Conservation (phyloP, 2,113 vertebrate species). For the Drymodes brunneopygia region DNA sequence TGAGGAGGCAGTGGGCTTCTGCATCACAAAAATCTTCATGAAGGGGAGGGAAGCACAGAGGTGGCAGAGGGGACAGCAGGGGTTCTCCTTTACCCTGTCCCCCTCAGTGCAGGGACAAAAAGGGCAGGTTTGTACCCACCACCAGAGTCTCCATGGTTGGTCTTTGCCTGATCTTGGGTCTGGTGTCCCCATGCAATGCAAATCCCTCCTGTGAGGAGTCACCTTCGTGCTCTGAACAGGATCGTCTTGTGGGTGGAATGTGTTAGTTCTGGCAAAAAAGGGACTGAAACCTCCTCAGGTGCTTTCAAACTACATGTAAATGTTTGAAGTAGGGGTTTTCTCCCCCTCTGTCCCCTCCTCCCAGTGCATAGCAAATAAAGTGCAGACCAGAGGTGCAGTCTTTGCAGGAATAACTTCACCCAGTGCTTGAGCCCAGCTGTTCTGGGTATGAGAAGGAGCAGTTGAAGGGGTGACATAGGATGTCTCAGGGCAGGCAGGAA, state of each 20-base stretch:
- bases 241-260: neutral
- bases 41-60: neutral
- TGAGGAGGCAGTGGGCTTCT: neutral
- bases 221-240: rapidly evolving
- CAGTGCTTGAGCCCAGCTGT: rapidly evolving
- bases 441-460: neutral
- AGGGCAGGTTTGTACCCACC: neutral
- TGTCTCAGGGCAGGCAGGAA: neutral
- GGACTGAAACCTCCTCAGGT: neutral
- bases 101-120: neutral
- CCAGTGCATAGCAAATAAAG: neutral
- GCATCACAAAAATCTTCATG: rapidly evolving
- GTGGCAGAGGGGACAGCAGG: neutral
- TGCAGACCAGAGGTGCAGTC: neutral
- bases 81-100: neutral
- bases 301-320: neutral
- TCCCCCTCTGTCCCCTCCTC: neutral
- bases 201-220: neutral
- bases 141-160: rapidly evolving
- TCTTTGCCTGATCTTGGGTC: neutral
- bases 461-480: neutral
- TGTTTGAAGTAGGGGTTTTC: neutral
- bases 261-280: neutral
- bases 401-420: neutral
- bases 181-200: rapidly evolving